These are phyloP conservation scores for Adelosebastes latens DNA, from an alignment of 2,797 vertebrate species.

Conservation along the genomic window DNA sequence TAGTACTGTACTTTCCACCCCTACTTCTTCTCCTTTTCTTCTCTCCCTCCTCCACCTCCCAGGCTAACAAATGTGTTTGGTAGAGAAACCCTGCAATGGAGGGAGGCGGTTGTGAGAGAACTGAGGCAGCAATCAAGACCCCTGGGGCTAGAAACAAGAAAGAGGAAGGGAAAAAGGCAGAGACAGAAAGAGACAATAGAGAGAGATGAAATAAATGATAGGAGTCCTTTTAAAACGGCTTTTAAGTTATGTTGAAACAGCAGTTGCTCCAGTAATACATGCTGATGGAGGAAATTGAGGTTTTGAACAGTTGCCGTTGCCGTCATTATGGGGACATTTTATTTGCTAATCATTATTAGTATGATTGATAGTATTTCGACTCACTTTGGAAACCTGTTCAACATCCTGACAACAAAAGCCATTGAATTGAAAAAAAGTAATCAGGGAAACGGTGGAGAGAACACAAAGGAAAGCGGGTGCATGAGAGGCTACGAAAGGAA, in stretches of 20 bases:
- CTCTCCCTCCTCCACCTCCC: slow-evolving; percentile 2
- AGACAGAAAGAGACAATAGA: slow-evolving; percentile 15
- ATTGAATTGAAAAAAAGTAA: slow-evolving; percentile 16
- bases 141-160: slow-evolving; percentile 45
- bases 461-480: slow-evolving; percentile 5
- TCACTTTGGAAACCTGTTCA: not conserved
- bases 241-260: slow-evolving; percentile 60
- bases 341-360: slow-evolving; percentile 33
- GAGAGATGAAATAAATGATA: slow-evolving; percentile 48
- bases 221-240: slow-evolving; percentile 46
- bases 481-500: not conserved
- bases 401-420: slow-evolving; percentile 16
- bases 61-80: slow-evolving; percentile 54
- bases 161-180: slow-evolving; percentile 21
- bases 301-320: slow-evolving; percentile 45
- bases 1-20: not conserved
- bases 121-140: slow-evolving; percentile 41
- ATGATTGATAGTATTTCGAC: slow-evolving; percentile 13
- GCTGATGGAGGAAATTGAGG: slow-evolving; percentile 42
- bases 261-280: slow-evolving; percentile 42
- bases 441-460: slow-evolving; percentile 8
- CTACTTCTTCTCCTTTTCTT: not conserved
- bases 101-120: slow-evolving; percentile 40
- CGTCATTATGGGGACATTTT: slow-evolving; percentile 43
- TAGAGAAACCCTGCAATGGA: slow-evolving; percentile 46